Percentiles rank a stretch among this genome's conserved stretches.
Conservation (phyloP, 1,140 invertebrate species). For the Drosophila sproati region DNA sequence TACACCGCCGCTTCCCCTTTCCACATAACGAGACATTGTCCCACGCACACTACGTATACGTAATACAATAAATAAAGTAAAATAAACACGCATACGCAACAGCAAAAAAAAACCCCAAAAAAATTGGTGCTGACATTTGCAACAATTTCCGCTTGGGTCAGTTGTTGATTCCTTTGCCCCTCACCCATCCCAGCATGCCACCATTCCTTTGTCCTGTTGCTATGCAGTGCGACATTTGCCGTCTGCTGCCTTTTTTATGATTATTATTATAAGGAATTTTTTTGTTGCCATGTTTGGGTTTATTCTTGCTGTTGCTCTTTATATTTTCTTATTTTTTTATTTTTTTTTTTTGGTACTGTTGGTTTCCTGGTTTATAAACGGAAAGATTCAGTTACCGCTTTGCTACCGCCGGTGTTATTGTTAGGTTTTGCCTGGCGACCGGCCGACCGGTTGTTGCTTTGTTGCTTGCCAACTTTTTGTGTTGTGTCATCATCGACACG, state of each 20-base stretch:
- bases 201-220: constrained; percentile 21
- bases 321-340: too few species aligned
- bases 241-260: constrained; percentile 70
- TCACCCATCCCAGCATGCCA: not conserved
- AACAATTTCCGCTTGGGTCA: constrained; percentile 78
- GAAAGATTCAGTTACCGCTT: constrained; percentile 66
- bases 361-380: constrained; percentile 25
- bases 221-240: constrained; percentile 58
- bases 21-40: not conserved
- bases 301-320: constrained; percentile 7
- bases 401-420: constrained; percentile 29
- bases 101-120: constrained; percentile 18
- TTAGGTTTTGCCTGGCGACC: constrained; percentile 17
- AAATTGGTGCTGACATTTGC: constrained; percentile 77
- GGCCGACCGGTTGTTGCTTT: constrained; percentile 5
- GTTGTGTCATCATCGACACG: constrained; percentile 84
- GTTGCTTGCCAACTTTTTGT: constrained; percentile 44
- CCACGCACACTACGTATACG: constrained; percentile 30
- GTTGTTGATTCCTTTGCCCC: constrained; percentile 45
- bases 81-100: constrained; percentile 58
- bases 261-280: constrained; percentile 71
- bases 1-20: not conserved
- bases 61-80: constrained; percentile 65
- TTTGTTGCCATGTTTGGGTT: constrained; percentile 7
- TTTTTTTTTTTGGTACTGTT: not conserved